Conservation (phyloP, 2,888 invertebrate genomes). For the Gryllus longicercus region DNA sequence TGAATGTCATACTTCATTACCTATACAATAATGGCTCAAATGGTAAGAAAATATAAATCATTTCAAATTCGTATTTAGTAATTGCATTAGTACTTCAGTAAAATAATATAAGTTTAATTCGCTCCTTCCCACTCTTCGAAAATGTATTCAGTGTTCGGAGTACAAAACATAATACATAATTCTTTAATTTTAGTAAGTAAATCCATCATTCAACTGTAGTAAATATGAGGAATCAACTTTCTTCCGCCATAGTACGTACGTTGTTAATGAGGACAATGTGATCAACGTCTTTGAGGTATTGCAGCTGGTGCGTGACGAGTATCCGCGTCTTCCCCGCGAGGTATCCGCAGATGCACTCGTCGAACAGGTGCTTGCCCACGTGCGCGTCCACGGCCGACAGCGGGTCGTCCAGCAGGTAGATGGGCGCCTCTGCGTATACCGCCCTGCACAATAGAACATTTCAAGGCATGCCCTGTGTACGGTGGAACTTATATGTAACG, state of each 20-base stretch:
- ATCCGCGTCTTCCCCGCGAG: slow-evolving; percentile 48
- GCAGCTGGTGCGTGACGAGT: slow-evolving; percentile 44
- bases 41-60: too few species aligned
- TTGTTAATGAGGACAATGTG: slow-evolving; percentile 46
- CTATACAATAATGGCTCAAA: too few species aligned
- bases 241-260: slow-evolving; percentile 34
- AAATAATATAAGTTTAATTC: too few species aligned
- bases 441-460: slow-evolving; percentile 49
- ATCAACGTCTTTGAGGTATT: slow-evolving; percentile 42
- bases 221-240: background rate
- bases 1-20: too few species aligned
- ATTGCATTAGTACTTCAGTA: too few species aligned
- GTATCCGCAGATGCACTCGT: slow-evolving; percentile 49
- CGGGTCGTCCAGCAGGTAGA: slow-evolving; percentile 78
- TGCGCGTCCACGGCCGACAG: slow-evolving; percentile 77
- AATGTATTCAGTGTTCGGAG: too few species aligned
- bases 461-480: background rate
- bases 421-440: slow-evolving; percentile 69
- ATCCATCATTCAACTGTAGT: too few species aligned
- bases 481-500: background rate
- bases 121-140: too few species aligned
- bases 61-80: too few species aligned
- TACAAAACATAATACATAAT: too few species aligned
- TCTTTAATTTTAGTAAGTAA: too few species aligned
- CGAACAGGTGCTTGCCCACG: slow-evolving; percentile 69